Base-by-base conservation (phyloP, 2,888 invertebrate species). In the Dimorphilus gyrociliatus region DNA sequence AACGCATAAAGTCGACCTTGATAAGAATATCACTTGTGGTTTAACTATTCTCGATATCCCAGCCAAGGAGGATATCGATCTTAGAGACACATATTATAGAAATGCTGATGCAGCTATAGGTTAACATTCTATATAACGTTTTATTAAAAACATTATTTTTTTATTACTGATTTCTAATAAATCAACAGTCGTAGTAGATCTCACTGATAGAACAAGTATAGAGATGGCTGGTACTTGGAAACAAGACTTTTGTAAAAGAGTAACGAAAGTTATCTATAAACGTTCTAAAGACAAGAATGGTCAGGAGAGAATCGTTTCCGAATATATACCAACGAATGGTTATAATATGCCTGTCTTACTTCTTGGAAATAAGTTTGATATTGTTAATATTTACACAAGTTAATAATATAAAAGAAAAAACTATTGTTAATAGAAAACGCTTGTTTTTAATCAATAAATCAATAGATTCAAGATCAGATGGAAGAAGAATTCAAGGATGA, bases 21-120 rank as follows among this genome's bases (percentile, higher is more conserved):
- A 53, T 6, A 43, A 46, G 1, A 44, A 53, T 38, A 42, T 46
- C 5, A 45, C 53, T 13, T 50, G 50, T 14, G 49, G 51, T 7
- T 33, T 55, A 25, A 48, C 52, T 12, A 31, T 55, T 29, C 53
- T 53, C 53, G 55, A 55, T 29, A 46, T 53, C 4, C 55, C 55
- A 10, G 51, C 52, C 7, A 25, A 44, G 25, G 53, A 55, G 21
- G 53, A 55, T 25, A 48, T 55, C 36, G 51, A 51, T 27, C 35
- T 55, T 10, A 40, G 51, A 28, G 43, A 44, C 21, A 42, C 49
- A 3, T 55, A 55, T 40, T 55, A 51, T 45, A 43, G 43, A 16
- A 44, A 52, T 29, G 37, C 51, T 4, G 55, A 55, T 43, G 55
- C 53, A 23, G 52, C 50, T 4, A 47, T 55, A 28, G 54, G 55